Evolutionary conservation across 1,140 invertebrate species (phyloP).

Genomic region (Ceratina japonica): DNA sequence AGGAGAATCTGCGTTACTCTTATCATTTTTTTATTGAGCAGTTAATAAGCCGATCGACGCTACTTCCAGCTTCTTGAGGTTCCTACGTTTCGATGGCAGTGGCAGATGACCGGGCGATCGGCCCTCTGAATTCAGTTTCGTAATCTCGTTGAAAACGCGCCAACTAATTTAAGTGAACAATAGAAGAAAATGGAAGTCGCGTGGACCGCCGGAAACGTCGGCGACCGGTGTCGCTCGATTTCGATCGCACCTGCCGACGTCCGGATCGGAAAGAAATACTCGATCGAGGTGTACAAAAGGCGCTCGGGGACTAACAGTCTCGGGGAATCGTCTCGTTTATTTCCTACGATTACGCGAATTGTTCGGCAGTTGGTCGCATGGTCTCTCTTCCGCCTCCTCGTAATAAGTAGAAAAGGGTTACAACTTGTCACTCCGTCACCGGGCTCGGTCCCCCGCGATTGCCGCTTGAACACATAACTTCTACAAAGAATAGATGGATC

Average conservation of each 20-base stretch:
- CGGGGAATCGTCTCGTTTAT: slow-evolving; percentile 10
- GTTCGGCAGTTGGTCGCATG: slow-evolving; percentile 60
- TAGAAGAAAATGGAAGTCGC: neutral
- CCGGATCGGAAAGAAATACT: neutral
- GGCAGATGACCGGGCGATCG: neutral
- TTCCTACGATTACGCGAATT: slow-evolving; percentile 34
- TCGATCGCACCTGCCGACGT: neutral
- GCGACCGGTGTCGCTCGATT: slow-evolving; percentile 5
- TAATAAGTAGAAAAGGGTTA: slow-evolving; percentile 55
- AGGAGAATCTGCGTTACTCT: neutral
- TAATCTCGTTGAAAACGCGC: neutral
- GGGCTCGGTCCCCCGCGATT: neutral
- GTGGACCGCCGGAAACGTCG: neutral
- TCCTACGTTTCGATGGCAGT: neutral
- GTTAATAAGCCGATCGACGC: slow-evolving; percentile 25
- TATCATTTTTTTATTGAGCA: slow-evolving; percentile 27
- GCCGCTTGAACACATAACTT: slow-evolving; percentile 1
- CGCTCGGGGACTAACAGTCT: neutral
- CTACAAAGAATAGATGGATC: neutral
- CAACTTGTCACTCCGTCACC: neutral
- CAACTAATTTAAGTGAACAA: slow-evolving; percentile 3
- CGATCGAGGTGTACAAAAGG: neutral
- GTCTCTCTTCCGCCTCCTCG: neutral
- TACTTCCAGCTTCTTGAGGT: slow-evolving; percentile 9
- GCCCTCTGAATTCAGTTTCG: neutral